Base-by-base conservation (phyloP, 2,888 invertebrate species). In the Alcis repandata region DNA sequence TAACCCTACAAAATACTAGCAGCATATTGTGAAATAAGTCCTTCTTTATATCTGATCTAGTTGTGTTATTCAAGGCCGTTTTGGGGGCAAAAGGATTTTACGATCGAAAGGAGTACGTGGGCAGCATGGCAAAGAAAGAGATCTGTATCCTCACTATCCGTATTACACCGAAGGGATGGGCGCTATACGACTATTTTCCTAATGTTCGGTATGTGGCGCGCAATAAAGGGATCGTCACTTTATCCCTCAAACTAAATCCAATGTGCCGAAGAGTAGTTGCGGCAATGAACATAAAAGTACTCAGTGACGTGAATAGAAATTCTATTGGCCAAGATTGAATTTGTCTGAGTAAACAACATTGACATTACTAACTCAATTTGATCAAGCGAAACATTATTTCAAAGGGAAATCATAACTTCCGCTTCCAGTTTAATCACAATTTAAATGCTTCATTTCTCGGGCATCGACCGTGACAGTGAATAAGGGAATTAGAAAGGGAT, bases 71-170 rank as follows among this genome's bases (percentile, higher is more conserved):
- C 79, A 81, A 78, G 80, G 83, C 74, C 75, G 73, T 83, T 79
- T 79, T 76, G 77, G 73, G 80, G 80, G 74, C 73, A 78, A 81
- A 82, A 78, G 78, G 80, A 80, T 83, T 83, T 83, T 82, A 83
- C 82, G 84, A 83, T 77, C 78, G 77, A 72, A 70, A 75, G 61
- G 71, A 68, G 74, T 78, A 83, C 83, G 84, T 82, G 83, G 78
- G 78, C 64, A 52, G 83, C 78, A 73, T 83, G 76, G 78, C 71
- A 78, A 81, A 69, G 72, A 72, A 74, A 74, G 75, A 78, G 75
- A 77, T 78, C 75, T 78, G 76, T 76, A 76, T 74, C 76, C 75
- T 10, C 73, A 78, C 80, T 76, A 81, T 75, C 74, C 77, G 74
- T 76, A 82, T 79, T 79, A 79, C 78, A 69, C 73, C 67, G 73